Evolutionary conservation across 2,888 invertebrate species (phyloP).

Genomic region (Rhopalosiphum nymphaeae): DNA sequence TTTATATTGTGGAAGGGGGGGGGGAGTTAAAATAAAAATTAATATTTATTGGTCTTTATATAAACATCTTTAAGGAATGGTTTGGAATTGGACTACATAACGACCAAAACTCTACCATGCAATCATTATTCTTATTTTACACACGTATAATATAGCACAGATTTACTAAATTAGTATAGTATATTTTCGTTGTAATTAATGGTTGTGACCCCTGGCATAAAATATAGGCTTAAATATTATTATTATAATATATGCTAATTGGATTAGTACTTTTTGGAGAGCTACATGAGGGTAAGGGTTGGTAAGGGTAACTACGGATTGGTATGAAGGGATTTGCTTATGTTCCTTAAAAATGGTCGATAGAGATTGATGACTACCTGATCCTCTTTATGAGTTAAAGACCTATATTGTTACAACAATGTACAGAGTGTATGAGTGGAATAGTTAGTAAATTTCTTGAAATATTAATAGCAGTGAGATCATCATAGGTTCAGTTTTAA

Average conservation of each 20-base stretch:
- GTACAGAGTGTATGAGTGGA: neutral
- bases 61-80: neutral
- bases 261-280: neutral
- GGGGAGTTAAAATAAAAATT: neutral
- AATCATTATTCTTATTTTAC: neutral
- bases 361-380: neutral
- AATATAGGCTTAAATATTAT: neutral
- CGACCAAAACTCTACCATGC: too few species aligned
- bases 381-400: neutral
- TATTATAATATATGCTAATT: conserved; percentile 1
- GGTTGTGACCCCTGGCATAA: neutral
- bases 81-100: neutral
- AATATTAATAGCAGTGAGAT: neutral
- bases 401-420: neutral
- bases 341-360: neutral
- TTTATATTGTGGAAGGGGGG: too few species aligned
- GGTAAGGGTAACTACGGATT: neutral
- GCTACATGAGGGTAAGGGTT: neutral
- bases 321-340: neutral
- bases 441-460: neutral
- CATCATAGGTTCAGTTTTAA: neutral
- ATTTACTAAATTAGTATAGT: neutral
- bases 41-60: conserved; percentile 9
- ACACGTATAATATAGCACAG: neutral
- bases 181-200: neutral